A percentile compares a stretch with the other conserved stretches of the same genome.
Conservation (phyloP, 1,140 invertebrate species). For the Homalodisca vitripennis region DNA sequence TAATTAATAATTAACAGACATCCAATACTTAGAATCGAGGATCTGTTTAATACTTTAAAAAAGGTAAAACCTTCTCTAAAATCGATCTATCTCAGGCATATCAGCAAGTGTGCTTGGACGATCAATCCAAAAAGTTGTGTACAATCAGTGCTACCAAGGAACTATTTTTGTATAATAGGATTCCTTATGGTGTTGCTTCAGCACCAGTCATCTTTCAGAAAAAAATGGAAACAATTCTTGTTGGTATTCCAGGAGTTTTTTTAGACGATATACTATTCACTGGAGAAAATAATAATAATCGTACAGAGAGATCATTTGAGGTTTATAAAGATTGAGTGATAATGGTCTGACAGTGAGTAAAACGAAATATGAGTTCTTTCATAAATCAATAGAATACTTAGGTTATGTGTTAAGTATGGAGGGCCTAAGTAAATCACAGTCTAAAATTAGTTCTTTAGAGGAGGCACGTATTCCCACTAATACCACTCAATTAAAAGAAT, state of each 20-base stretch:
- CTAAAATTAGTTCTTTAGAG: conserved; percentile 41
- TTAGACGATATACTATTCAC: conserved; percentile 20
- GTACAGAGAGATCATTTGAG: conserved; percentile 23
- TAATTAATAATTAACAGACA: neutral
- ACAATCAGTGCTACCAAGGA: conserved; percentile 18
- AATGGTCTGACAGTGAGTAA: conserved; percentile 32
- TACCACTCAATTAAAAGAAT: too few species aligned
- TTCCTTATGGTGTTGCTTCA: conserved; percentile 17
- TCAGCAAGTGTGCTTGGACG: conserved; percentile 14
- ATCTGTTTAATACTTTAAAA: conserved; percentile 1
- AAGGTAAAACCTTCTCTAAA: conserved; percentile 17
- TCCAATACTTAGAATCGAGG: conserved; percentile 5
- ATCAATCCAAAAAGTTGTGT: conserved; percentile 18
- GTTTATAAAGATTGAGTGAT: conserved; percentile 32
- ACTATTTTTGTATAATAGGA: conserved; percentile 14
- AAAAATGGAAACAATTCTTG: conserved; percentile 36
- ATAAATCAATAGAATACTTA: conserved; percentile 39
- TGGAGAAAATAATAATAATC: too few species aligned
- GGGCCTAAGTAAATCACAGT: conserved; percentile 42
- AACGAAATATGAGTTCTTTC: conserved; percentile 40
- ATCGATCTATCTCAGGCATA: conserved; percentile 18
- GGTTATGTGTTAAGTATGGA: conserved; percentile 43
- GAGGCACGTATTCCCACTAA: conserved; percentile 40
- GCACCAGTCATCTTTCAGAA: conserved; percentile 9
- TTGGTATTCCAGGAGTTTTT: conserved; percentile 31